A percentile compares a stretch with the other conserved stretches of the same genome.
phyloP scores from a whole-genome alignment of 2,113 vertebrate species.

The Hoplias malabaricus region DNA sequence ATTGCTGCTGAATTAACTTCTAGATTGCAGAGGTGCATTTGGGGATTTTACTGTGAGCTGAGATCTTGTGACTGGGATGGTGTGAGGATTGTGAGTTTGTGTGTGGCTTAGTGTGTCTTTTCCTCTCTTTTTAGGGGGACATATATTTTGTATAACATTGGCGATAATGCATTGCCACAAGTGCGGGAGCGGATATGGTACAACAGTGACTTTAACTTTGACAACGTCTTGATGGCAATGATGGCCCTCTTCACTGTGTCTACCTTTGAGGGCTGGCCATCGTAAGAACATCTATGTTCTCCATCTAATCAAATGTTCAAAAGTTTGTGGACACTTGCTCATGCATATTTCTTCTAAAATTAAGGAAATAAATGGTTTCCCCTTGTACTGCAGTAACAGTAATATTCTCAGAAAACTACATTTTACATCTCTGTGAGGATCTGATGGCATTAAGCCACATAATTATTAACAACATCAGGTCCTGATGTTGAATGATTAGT shows the following conservation, averaged over 20 bases:
- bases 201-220: conserved; percentile 98
- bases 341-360: too few species aligned
- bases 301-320: background rate
- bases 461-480: too few species aligned
- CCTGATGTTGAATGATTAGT: too few species aligned
- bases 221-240: conserved; percentile 97
- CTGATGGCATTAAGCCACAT: too few species aligned
- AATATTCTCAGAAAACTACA: too few species aligned
- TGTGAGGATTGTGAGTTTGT: background rate
- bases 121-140: conserved; percentile 72
- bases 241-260: conserved; percentile 99
- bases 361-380: too few species aligned
- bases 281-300: conserved; percentile 73
- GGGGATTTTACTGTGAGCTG: background rate
- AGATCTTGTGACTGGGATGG: background rate
- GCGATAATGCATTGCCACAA: conserved; percentile 85
- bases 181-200: conserved; percentile 89
- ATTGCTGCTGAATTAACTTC: too few species aligned
- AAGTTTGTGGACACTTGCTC: too few species aligned
- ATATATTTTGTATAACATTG: conserved; percentile 94
- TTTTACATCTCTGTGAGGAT: too few species aligned
- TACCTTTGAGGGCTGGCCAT: conserved; percentile 97
- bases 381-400: too few species aligned
- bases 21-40: too few species aligned
- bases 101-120: background rate